These are phyloP conservation scores for Platysteira castanea DNA, from an alignment of 2,113 vertebrate species.

Conservation along the genomic window DNA sequence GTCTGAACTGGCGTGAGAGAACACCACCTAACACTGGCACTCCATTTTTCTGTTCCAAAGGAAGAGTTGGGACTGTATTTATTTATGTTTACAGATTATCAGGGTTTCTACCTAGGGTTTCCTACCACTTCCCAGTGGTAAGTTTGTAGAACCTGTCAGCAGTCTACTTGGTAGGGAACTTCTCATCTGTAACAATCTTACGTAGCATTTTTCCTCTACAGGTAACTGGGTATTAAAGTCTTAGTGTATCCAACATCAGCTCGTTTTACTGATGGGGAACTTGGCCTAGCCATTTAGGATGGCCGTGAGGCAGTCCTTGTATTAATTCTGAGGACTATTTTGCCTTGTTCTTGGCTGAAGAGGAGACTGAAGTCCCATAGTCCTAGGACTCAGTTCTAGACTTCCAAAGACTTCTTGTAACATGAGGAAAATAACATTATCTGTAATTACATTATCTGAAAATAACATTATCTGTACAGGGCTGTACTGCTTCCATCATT, in stretches of 20 bases:
- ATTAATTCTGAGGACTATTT: not conserved
- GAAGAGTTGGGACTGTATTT: not conserved
- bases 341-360: not conserved
- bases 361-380: not conserved
- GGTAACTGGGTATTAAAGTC: not conserved
- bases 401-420: not conserved
- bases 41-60: not conserved
- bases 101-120: not conserved
- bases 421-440: not conserved
- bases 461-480: not conserved
- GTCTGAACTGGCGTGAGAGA: not conserved
- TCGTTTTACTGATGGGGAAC: not conserved
- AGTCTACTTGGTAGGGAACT: not conserved
- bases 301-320: not conserved
- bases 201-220: not conserved
- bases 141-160: not conserved
- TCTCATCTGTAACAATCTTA: not conserved
- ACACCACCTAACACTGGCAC: not conserved
- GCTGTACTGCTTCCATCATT: not conserved
- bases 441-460: too few relatives aligned
- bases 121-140: not conserved
- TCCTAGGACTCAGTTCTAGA: not conserved
- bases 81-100: not conserved
- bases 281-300: not conserved
- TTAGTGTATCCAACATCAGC: not conserved